Evolutionary conservation across 2,888 invertebrate genomes (phyloP), one percentile per base, ranked within the genome.

Genomic region (Orchesellides sinensis): DNA sequence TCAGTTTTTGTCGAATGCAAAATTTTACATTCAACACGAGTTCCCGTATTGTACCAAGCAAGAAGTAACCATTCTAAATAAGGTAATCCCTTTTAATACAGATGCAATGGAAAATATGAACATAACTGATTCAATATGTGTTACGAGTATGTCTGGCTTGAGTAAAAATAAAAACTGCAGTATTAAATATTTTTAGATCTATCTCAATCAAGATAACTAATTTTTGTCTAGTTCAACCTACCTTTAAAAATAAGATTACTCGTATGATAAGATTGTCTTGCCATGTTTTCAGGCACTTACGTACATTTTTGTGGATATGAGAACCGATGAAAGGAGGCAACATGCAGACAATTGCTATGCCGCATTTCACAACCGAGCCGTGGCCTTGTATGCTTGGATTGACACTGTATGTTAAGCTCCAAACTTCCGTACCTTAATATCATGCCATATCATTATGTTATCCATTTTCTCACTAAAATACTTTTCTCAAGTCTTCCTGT

Each of bases 371-470:
- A 86, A 86, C 23, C 66, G 88, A 59, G 77, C 87, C 23, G 86
- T 87, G 17, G 88, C 88, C n/a, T 80, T 88, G 10, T 87, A 85
- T 61, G 87, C 86, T 2, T 88, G 88, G 88, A 77, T 86, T 75
- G 86, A 87, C 59, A 85, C 86, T 35, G 87, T 86, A 56, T 47
- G 77, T 75, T 6, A 47, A 12, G 3, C 65, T 14, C 10, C 10
- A 40, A 40, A 40, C n/a, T 40, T 14, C 2, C n/a, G n/a, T 25
- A 8, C 25, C 56, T 56, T 23, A 23, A 56, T 56, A 14, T 25
- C 4, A 54, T 54, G 54, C 5, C 17, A 19, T 21, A n/a, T n/a
- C 23, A 54, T 21, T 17, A 6, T 54, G 54, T 17, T 45, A 27
- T 59, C 27, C 27, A 59, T 63, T 10, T 17, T 10, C 3, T 63